Base-by-base conservation (phyloP, 2,888 invertebrate species). In the Aphelenchoides bicaudatus region DNA sequence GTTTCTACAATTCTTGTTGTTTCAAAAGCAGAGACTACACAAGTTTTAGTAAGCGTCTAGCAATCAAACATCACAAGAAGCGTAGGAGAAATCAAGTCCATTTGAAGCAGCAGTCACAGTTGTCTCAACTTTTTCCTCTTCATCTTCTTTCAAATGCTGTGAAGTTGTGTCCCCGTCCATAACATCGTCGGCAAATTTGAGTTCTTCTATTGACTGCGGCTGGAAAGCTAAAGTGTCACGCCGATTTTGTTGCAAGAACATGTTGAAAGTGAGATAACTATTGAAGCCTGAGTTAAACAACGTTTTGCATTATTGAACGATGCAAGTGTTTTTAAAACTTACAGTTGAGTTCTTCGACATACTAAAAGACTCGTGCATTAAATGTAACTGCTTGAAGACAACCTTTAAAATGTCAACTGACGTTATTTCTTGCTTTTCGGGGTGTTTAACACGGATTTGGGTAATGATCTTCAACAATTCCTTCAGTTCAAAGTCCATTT, bases 181-280 rank as follows among this genome's bases (percentile, higher is more conserved):
- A 39, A 63, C 51, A n/a, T 75, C 76, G 48, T 76, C 76, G 2
- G 70, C 70, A 47, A 71, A 70, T 38, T 68, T 71, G 10, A 70
- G 47, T 1, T 63, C 67, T 30, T 68, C 69, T 28, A 70, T 62
- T 39, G 64, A 61, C 47, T 66, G 63, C 4, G 77, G 77, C 72
- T 74, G 75, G 59, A 75, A 77, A 2, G 77, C 77, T 38, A 77
- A 74, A 23, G 77, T 77, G 59, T 77, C 75, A 23, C 77, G 63
- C 4, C 77, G 62, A 23, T 72, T 70, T 13, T 65, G 64, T 27
- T 64, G 47, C 39, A 68, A 58, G 52, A 51, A 62, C 56, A 65
- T 57, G 57, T 59, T 63, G 39, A 63, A 67, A 23, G 51, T 65
- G 30, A 47, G 46, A 19, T 49, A 46, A 21, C 43, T 55, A 39